phyloP scores from a whole-genome alignment of 2,797 vertebrate genomes.

The Phrynocephalus vlangalii region DNA sequence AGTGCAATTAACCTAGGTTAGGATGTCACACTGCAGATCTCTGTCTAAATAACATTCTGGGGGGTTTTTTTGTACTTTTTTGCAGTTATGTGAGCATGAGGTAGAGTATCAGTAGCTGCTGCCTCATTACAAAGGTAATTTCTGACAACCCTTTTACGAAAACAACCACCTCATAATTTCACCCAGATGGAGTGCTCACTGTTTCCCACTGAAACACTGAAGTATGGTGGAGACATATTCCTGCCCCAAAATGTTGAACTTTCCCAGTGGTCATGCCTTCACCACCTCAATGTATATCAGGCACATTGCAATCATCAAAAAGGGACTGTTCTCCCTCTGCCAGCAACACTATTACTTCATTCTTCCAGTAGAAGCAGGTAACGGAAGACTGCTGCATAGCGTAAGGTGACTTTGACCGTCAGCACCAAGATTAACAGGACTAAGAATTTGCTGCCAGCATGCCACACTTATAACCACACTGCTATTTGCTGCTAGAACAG shows the following conservation, averaged over 20 bases:
- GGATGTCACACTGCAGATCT: neutral
- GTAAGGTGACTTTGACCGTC: no score
- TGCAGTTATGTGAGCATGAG: neutral
- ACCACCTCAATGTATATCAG: neutral
- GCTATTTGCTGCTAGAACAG: no score
- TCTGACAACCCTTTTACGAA: neutral
- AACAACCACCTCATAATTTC: neutral
- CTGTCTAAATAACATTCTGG: neutral
- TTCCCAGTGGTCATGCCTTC: neutral
- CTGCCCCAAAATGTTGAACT: neutral
- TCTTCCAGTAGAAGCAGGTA: no score
- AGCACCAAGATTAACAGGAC: no score
- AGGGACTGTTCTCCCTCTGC: neutral
- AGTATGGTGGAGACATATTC: neutral
- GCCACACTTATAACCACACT: no score
- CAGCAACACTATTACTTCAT: no score
- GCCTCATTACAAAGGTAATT: neutral
- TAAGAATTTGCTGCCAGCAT: no score
- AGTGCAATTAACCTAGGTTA: neutral
- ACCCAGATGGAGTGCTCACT: neutral
- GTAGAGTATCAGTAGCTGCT: neutral
- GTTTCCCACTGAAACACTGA: neutral
- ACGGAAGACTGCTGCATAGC: no score
- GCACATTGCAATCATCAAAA: neutral
- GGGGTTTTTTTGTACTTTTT: neutral